Evolutionary conservation across 2,113 vertebrate genomes (phyloP), one percentile per base, ranked within the genome.

Genomic region (Dolichallabes microphthalmus): DNA sequence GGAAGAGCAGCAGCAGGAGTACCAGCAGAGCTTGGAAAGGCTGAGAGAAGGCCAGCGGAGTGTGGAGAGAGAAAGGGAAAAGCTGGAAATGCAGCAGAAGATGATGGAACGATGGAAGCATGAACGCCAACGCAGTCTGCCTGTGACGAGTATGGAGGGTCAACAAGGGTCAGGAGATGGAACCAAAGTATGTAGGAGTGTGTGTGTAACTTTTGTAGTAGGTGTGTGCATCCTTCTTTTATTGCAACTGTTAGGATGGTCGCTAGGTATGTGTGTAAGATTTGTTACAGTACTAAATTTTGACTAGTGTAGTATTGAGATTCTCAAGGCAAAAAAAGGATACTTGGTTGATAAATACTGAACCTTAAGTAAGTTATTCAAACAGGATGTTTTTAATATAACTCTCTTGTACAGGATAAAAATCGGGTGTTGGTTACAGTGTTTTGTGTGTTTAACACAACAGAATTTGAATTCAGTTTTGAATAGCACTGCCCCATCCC

Each of bases 11-110:
- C 94, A 94, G 57, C 93, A 94, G 84, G 96, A 97, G 89, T 98
- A 99, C 92, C 98, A 98, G 92, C 97, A 95, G 0, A 96, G 96
- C 89, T 93, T 99, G 81, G 98, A 98, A 93, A 92, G 97, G 55
- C 95, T 99, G 71, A 88, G 96, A 1, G 97, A 98, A 69, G 95
- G 97, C 45, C 96, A 97, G 94, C 94, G 95, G 22, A 93, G 92
- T 0, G 96, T 98, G 0, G 95, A 97, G 90, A 96, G 91, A 3
- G 96, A 99, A 73, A 94, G 89, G 0, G 95, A 97, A 86, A 93
- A 92, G 10, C 91, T 98, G 60, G 96, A 97, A 58, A 93, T 93
- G 89, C 91, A 93, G 85, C 92, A 95, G 57, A 92, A 87, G 45
- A 90, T 96, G 69, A 80, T 97, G 81, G 92, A 94, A 87, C 92